Percentiles rank a stretch among this genome's conserved stretches.
phyloP scores from a whole-genome alignment of 2,113 vertebrate species.

The Chlorodrepanis virens region DNA sequence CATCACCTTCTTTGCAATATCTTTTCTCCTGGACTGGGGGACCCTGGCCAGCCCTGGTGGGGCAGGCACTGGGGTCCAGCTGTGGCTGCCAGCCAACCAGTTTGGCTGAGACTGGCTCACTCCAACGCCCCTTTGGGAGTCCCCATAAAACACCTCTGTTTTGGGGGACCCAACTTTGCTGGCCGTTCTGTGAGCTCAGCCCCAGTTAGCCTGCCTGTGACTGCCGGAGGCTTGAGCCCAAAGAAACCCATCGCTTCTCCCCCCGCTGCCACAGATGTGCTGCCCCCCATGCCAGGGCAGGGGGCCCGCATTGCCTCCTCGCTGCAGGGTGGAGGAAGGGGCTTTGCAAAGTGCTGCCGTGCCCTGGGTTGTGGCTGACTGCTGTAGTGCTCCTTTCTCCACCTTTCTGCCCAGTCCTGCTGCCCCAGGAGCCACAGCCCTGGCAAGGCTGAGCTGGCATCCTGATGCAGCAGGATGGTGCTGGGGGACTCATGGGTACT shows the following conservation, averaged over 20 bases:
- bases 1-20: constrained; percentile 41
- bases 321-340: not conserved
- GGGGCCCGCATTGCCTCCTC: not conserved
- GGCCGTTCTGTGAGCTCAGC: not conserved
- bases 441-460: fast-evolving
- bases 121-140: not conserved
- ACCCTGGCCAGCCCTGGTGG: not conserved
- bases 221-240: not conserved
- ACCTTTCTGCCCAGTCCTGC: not conserved
- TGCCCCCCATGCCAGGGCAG: not conserved
- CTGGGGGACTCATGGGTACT: not conserved
- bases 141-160: not conserved
- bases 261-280: not conserved
- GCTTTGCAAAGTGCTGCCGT: not conserved
- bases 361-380: not conserved
- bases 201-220: not conserved
- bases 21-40: not conserved
- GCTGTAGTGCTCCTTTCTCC: not conserved
- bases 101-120: not conserved
- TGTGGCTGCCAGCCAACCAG: not conserved
- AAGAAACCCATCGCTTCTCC: constrained; percentile 6
- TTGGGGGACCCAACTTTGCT: not conserved
- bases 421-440: not conserved
- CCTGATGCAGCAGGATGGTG: not conserved
- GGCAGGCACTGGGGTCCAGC: not conserved